phyloP scores from a whole-genome alignment of 2,797 vertebrate species.

The Heteromormyrus szaboi region DNA sequence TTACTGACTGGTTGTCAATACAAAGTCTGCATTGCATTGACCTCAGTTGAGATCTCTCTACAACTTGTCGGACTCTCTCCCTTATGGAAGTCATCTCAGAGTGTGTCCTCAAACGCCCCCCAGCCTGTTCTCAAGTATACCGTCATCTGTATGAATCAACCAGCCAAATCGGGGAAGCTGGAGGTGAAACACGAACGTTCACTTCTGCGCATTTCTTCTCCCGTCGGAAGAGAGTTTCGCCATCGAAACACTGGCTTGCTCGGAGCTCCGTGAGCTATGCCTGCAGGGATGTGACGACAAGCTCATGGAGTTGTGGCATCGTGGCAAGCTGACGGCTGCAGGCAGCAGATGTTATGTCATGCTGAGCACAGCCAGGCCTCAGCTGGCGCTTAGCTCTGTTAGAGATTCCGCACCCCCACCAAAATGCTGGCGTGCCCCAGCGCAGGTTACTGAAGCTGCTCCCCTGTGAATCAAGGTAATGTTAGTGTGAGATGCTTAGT shows the following conservation, averaged over 20 bases:
- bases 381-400: conserved; percentile 3
- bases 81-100: not conserved
- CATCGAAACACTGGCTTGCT: not conserved
- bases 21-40: not conserved
- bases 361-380: conserved; percentile 12
- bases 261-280: not conserved
- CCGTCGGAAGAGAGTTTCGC: not conserved
- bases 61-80: not conserved
- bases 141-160: not conserved
- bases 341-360: not conserved
- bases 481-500: not conserved
- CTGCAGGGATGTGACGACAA: not conserved
- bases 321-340: conserved; percentile 4
- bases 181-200: not conserved
- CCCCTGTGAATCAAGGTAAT: not conserved
- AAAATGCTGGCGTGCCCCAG: conserved; percentile 31
- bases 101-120: not conserved
- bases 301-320: not conserved
- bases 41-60: not conserved
- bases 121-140: not conserved
- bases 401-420: conserved; percentile 35
- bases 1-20: not conserved
- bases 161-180: not conserved
- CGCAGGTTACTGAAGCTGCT: conserved; percentile 28
- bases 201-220: not conserved